Conservation (phyloP, 2,113 vertebrate genomes). For the Xyrauchen texanus region DNA sequence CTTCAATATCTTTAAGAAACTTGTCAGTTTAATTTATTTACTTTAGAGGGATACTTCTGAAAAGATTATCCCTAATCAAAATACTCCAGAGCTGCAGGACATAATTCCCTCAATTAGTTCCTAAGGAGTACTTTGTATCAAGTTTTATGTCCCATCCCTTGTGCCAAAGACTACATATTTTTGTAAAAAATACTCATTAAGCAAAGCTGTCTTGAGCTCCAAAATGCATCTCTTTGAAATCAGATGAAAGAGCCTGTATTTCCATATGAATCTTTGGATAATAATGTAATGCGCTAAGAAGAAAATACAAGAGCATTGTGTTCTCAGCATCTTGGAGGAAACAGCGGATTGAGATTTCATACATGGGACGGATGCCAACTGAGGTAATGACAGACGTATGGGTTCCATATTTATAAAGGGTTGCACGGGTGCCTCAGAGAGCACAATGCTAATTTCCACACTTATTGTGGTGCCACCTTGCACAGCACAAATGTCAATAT, state of each 20-base stretch:
- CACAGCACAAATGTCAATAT: slow-evolving; percentile 50
- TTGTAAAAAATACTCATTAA: slow-evolving; percentile 43
- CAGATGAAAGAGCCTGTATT: slow-evolving; percentile 56
- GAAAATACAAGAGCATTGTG: slow-evolving; percentile 22
- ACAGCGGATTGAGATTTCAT: slow-evolving; percentile 38
- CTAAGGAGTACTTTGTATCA: slow-evolving; percentile 39
- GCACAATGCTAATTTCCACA: slow-evolving; percentile 26
- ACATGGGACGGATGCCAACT: slow-evolving; percentile 23
- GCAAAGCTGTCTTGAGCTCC: slow-evolving; percentile 47
- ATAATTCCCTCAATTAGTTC: slow-evolving; percentile 45
- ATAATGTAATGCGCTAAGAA: slow-evolving; percentile 39
- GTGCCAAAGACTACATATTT: not conserved
- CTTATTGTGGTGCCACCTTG: slow-evolving; percentile 37
- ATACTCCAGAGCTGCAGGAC: slow-evolving; percentile 29
- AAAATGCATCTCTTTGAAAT: slow-evolving; percentile 55
- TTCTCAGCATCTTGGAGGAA: slow-evolving; percentile 13
- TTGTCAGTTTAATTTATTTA: not conserved
- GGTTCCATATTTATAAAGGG: slow-evolving; percentile 14
- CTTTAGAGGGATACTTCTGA: slow-evolving; percentile 11
- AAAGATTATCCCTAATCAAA: slow-evolving; percentile 41
- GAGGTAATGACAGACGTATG: slow-evolving; percentile 30
- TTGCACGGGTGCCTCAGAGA: not conserved
- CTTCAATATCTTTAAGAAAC: not conserved
- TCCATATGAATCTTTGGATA: slow-evolving; percentile 53
- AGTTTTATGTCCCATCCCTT: slow-evolving; percentile 29